Base-by-base conservation (phyloP, 2,888 invertebrate genomes). In the Luffia ferchaultella region DNA sequence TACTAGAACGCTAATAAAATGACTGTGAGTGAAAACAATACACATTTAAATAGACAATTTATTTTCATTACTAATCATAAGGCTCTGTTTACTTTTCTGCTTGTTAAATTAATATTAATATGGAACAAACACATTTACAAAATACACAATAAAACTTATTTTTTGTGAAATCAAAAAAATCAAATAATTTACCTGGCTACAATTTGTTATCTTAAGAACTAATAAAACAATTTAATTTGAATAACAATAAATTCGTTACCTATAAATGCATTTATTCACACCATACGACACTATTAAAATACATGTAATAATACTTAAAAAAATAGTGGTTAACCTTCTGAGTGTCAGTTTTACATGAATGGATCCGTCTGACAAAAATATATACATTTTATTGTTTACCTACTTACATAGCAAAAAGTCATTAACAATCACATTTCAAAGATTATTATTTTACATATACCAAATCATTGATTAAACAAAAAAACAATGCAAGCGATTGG, bases 241-340 rank as follows among this genome's bases (percentile, higher is more conserved):
- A 60, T 59, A 73, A 73, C 69, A 73, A 44, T 61, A 80, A 82
- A 80, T 80, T 82, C 80, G 76, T 72, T 77, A 73, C 71, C 67
- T 73, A 70, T 82, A 82, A 82, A 82, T 82, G 80, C 80, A 76
- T 60, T 60, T 60, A 60, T 42, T 42, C 5, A n/a, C n/a, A 16
- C n/a, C n/a, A 42, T 3, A 16, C 3, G 16, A n/a, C n/a, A 42
- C n/a, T 16, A 42, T 42, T 9, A 3, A 42, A 3, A 42, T 30
- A n/a, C 18, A 45, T 18, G n/a, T 45, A 18, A 45, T 45, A 18
- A 57, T 62, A 58, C 59, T 58, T 70, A 73, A 56, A 73, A 69
- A 74, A 71, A 71, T 70, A 71, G 60, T 66, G 62, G 63, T 45
- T 45, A 18, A 3, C 3, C 12, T 30, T 7, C 30, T 30, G 30